Percentiles rank a stretch among this genome's conserved stretches.
Evolutionary conservation across 2,797 vertebrate species (phyloP).

Genomic region (Galaxias olidus): DNA sequence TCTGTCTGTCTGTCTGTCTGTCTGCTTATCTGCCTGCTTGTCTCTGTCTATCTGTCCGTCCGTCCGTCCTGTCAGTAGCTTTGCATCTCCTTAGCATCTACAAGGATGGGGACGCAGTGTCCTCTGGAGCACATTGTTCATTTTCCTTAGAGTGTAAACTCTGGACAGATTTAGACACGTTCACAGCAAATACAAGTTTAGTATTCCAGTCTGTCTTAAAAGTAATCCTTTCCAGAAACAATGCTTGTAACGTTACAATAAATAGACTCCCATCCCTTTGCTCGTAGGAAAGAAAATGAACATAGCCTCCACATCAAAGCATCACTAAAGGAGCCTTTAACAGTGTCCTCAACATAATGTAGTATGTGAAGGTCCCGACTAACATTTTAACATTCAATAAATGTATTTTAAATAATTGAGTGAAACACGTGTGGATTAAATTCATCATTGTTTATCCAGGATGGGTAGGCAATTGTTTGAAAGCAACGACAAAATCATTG

Average conservation of each 20-base stretch:
- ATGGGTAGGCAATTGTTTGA: too few relatives aligned
- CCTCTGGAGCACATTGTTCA: conserved; percentile 57
- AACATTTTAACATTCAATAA: too few relatives aligned
- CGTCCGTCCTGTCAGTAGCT: conserved; percentile 15
- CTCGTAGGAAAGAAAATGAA: conserved; percentile 44
- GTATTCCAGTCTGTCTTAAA: conserved; percentile 57
- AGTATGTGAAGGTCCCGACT: too few relatives aligned
- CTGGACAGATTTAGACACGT: conserved; percentile 63
- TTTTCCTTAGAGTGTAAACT: conserved; percentile 61
- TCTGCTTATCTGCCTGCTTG: conserved; percentile 35
- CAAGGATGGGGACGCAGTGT: conserved; percentile 47
- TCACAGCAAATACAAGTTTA: too few relatives aligned
- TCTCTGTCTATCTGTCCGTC: not conserved
- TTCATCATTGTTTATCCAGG: too few relatives aligned
- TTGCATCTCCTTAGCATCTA: conserved; percentile 42
- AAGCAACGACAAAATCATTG: too few relatives aligned
- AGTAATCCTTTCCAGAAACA: conserved; percentile 71
- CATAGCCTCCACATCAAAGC: too few relatives aligned
- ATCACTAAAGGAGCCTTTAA: too few relatives aligned
- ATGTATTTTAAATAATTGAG: too few relatives aligned
- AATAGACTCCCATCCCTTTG: conserved; percentile 63
- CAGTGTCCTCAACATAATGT: too few relatives aligned
- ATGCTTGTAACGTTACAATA: conserved; percentile 68
- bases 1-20: conserved; percentile 1
- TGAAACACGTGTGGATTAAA: too few relatives aligned